A percentile compares a stretch with the other conserved stretches of the same genome.
phyloP scores from a whole-genome alignment of 2,888 invertebrate species.

The Cistogaster globosa region DNA sequence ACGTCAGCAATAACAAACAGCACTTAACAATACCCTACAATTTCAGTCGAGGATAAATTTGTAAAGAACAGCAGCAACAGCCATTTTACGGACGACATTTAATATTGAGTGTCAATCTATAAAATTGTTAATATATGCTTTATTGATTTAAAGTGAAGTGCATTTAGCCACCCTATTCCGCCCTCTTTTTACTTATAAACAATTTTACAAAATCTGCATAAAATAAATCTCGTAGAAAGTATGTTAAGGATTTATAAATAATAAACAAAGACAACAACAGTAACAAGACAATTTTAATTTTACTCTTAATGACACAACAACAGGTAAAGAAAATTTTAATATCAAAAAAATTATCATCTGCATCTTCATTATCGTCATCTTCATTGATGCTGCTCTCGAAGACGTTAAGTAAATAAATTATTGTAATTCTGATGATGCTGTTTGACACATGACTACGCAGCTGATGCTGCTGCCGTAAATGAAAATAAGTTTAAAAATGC shows the following conservation, averaged over 20 bases:
- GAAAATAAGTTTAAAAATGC: background rate
- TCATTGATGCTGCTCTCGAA: background rate
- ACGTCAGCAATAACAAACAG: slow-evolving; percentile 1
- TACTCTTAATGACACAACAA: slow-evolving; percentile 28
- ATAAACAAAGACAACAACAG: slow-evolving; percentile 15
- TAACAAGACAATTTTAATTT: slow-evolving; percentile 38
- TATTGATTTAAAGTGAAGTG: slow-evolving; percentile 33
- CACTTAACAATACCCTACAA: slow-evolving; percentile 16
- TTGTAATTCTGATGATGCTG: background rate
- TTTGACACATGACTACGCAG: background rate
- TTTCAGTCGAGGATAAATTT: slow-evolving; percentile 3
- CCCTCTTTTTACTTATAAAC: background rate
- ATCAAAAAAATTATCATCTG: slow-evolving; percentile 11
- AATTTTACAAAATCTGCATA: background rate
- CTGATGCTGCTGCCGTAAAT: background rate
- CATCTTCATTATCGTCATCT: background rate
- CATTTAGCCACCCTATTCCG: background rate
- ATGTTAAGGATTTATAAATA: slow-evolving; percentile 39
- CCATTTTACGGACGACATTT: slow-evolving; percentile 31
- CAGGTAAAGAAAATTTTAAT: slow-evolving; percentile 42
- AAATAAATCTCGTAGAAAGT: slow-evolving; percentile 4
- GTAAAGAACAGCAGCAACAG: background rate
- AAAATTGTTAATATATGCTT: slow-evolving; percentile 19
- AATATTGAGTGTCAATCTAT: slow-evolving; percentile 33
- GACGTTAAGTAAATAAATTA: background rate